A percentile compares a stretch with the other conserved stretches of the same genome.
phyloP scores from a whole-genome alignment of 2,888 invertebrate genomes.

The Micoletzkya japonica region DNA sequence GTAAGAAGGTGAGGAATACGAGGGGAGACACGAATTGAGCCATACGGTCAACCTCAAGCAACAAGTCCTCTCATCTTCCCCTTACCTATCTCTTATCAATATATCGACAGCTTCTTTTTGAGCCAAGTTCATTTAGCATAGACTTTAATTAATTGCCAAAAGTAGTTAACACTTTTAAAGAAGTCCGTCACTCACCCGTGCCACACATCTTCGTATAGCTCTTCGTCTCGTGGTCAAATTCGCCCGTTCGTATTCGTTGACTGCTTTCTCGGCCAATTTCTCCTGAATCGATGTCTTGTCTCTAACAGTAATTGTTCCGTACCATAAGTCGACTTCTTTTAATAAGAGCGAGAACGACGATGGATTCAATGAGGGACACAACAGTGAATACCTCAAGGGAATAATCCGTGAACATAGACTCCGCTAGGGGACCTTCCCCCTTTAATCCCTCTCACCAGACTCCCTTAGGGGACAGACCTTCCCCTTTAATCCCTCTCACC shows the following conservation, averaged over 20 bases:
- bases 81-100: no score
- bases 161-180: no score
- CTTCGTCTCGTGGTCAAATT: conserved; percentile 42
- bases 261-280: conserved; percentile 52
- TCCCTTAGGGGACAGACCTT: no score
- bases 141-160: no score
- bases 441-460: no score
- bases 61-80: no score
- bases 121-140: not conserved
- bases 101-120: no score
- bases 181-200: conserved; percentile 26
- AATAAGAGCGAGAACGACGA: conserved; percentile 56
- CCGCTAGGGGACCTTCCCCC: no score
- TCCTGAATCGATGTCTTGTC: conserved; percentile 35
- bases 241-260: conserved; percentile 52
- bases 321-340: conserved; percentile 56
- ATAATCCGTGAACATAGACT: not conserved
- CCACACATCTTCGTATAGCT: conserved; percentile 43
- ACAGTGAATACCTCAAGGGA: conserved; percentile 49
- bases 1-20: conserved; percentile 52
- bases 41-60: conserved; percentile 7
- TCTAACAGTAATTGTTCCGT: no score
- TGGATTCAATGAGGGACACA: conserved; percentile 56
- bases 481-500: not conserved
- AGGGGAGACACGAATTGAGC: conserved; percentile 32